phyloP scores from a whole-genome alignment of 2,113 vertebrate species.

The Hyaena hyaena region DNA sequence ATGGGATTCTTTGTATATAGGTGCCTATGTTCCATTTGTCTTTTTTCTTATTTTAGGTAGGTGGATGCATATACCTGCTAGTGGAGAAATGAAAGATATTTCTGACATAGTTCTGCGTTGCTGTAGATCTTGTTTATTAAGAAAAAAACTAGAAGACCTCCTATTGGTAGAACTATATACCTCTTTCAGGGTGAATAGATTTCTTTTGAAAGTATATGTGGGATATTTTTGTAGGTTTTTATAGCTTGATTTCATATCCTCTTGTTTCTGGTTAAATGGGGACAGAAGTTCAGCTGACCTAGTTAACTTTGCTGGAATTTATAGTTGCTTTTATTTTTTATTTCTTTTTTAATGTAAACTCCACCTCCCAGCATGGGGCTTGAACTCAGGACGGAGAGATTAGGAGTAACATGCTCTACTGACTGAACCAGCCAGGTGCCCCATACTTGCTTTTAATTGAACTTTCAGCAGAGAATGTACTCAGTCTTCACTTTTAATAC shows the following conservation, averaged over 20 bases:
- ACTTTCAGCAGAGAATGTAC: constrained; percentile 17
- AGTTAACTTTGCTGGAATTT: constrained; percentile 19
- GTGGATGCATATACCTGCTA: neutral
- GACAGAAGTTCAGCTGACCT: constrained; percentile 35
- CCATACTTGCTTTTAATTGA: constrained; percentile 53
- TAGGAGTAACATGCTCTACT: neutral
- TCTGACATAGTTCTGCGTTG: constrained; percentile 31
- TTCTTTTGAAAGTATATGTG: constrained; percentile 20
- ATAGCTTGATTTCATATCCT: constrained; percentile 33
- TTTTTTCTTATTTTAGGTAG: constrained; percentile 15
- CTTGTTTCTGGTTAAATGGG: constrained; percentile 29
- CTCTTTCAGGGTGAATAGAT: constrained; percentile 12
- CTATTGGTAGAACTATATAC: neutral
- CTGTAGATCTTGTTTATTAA: neutral
- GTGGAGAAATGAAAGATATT: neutral
- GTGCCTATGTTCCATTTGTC: neutral
- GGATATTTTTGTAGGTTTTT: neutral
- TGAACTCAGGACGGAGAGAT: neutral
- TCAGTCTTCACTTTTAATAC: neutral
- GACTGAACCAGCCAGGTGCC: neutral
- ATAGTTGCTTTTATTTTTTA: constrained; percentile 35
- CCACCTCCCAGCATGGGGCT: neutral
- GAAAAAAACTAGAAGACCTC: neutral
- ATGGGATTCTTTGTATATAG: constrained; percentile 1
- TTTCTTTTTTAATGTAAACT: neutral